phyloP scores from a whole-genome alignment of 2,888 invertebrate genomes.

The Spilosoma lubricipeda region DNA sequence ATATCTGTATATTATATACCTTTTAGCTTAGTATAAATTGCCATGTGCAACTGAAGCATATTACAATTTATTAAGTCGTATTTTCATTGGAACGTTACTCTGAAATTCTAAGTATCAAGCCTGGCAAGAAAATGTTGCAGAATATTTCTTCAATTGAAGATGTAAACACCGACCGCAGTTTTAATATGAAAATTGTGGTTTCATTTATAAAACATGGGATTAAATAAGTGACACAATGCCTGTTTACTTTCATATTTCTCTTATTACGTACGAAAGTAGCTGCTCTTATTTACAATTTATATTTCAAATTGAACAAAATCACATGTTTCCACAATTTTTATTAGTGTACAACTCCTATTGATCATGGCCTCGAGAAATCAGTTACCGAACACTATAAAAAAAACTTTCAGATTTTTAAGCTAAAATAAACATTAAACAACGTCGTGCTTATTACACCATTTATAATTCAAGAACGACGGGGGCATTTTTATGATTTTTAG shows the following conservation, averaged over 20 bases:
- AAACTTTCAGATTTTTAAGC: no score
- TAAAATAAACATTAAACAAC: no score
- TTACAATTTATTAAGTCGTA: neutral
- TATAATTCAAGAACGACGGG: no score
- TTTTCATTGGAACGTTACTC: neutral
- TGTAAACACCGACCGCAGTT: slow-evolving; percentile 7
- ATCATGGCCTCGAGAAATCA: no score
- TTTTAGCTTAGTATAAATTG: neutral
- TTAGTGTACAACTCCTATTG: no score
- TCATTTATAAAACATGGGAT: neutral
- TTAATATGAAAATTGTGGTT: slow-evolving; percentile 9
- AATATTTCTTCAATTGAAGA: slow-evolving; percentile 11
- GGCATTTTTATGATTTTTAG: no score
- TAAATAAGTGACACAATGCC: neutral
- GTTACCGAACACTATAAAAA: no score
- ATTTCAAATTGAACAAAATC: no score
- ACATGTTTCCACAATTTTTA: no score
- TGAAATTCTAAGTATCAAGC: neutral
- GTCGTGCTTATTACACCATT: no score
- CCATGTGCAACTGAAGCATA: no score
- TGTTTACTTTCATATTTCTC: neutral
- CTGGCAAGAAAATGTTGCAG: neutral
- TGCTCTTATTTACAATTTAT: neutral
- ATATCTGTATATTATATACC: no score
- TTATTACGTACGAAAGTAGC: neutral